Conservation (phyloP, 2,888 invertebrate species). For the Nomada fucata region DNA sequence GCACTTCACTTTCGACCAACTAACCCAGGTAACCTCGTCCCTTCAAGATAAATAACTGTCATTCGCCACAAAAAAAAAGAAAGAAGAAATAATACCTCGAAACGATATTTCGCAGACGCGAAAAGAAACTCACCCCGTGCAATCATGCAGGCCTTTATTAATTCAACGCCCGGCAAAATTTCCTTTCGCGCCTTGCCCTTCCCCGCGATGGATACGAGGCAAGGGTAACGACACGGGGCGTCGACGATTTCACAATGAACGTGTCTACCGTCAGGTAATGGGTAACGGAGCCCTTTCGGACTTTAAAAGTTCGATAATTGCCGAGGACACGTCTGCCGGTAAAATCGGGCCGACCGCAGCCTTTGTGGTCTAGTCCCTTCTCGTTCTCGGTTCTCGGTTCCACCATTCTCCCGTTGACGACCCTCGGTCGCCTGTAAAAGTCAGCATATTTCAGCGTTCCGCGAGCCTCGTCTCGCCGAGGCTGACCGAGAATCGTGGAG, state of each 20-base stretch:
- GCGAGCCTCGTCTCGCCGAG: constrained; percentile 52
- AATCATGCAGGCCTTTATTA: constrained; percentile 9
- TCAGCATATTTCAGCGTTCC: constrained; percentile 82
- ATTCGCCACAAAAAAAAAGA: too few relatives aligned
- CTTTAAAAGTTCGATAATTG: constrained; percentile 83
- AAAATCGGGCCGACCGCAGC: constrained; percentile 83
- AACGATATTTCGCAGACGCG: too few relatives aligned
- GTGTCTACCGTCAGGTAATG: constrained; percentile 69
- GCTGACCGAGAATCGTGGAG: constrained; percentile 54
- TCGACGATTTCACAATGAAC: constrained; percentile 66
- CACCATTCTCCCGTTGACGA: constrained; percentile 56
- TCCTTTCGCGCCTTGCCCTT: constrained; percentile 27
- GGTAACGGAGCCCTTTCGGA: constrained; percentile 74
- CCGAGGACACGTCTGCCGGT: constrained; percentile 82
- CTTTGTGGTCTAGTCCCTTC: constrained; percentile 80
- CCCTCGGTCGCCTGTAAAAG: constrained; percentile 79
- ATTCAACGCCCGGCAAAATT: constrained; percentile 15
- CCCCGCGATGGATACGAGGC: constrained; percentile 35
- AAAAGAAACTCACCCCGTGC: background rate
- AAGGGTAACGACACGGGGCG: constrained; percentile 60
- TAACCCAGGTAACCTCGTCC: too few relatives aligned
- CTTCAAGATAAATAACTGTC: too few relatives aligned
- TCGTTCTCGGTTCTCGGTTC: constrained; percentile 58
- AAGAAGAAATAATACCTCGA: too few relatives aligned
- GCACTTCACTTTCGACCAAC: too few relatives aligned